Evolutionary conservation across 2,888 invertebrate species (phyloP).

Genomic region (Synanthedon tipuliformis): DNA sequence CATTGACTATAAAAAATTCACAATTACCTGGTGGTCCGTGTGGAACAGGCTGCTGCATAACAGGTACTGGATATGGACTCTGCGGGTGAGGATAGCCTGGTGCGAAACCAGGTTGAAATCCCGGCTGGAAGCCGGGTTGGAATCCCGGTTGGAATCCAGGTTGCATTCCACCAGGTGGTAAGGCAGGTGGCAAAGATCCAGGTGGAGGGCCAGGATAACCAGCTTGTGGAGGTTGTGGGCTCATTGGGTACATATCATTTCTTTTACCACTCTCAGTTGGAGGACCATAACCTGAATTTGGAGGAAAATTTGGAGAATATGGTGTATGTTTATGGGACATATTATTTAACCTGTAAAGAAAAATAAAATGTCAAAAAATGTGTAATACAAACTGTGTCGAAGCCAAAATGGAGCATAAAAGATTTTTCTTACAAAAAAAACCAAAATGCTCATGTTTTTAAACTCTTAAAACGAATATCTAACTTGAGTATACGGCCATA

Average conservation of each 20-base stretch:
- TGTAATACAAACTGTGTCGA: too few relatives aligned
- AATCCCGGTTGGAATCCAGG: constrained; percentile 50
- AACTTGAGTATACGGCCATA: too few relatives aligned
- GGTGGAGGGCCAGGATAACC: constrained; percentile 38
- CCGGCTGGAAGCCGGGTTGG: constrained; percentile 39
- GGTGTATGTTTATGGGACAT: constrained; percentile 59
- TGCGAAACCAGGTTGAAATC: constrained; percentile 30
- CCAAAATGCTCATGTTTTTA: too few relatives aligned
- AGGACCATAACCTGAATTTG: constrained; percentile 49
- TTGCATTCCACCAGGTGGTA: constrained; percentile 43
- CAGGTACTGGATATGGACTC: constrained; percentile 24
- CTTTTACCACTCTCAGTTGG: constrained; percentile 36
- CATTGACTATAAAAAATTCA: neutral
- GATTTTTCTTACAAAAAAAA: too few relatives aligned
- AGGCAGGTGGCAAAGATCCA: constrained; percentile 19
- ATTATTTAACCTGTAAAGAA: constrained; percentile 9
- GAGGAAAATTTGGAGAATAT: constrained; percentile 58
- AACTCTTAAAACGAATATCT: too few relatives aligned
- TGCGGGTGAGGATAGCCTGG: constrained; percentile 30
- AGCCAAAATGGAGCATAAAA: too few relatives aligned
- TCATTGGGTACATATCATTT: constrained; percentile 36
- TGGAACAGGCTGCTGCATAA: constrained; percentile 40
- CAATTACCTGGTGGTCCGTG: constrained; percentile 32
- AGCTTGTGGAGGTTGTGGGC: constrained; percentile 22
- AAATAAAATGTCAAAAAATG: neutral